These are phyloP conservation scores for Pegoplata infirma DNA, from an alignment of 2,888 invertebrate genomes.

Conservation along the genomic window DNA sequence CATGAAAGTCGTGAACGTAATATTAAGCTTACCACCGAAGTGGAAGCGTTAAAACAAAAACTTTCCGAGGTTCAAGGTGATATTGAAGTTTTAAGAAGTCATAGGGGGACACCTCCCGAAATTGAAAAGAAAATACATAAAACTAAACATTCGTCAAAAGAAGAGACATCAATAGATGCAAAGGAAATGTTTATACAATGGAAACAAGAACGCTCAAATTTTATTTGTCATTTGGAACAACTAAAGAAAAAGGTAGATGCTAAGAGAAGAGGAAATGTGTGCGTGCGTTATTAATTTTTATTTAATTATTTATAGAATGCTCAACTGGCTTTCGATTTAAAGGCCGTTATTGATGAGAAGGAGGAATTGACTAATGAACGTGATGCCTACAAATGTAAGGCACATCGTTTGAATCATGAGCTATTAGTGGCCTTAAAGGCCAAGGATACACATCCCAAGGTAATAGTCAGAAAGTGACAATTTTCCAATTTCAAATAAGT, in stretches of 20 bases:
- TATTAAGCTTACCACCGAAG: conserved; percentile 80
- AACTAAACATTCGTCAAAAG: conserved; percentile 28
- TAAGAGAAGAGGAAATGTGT: background rate
- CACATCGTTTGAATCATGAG: conserved; percentile 89
- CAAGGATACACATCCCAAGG: conserved; percentile 75
- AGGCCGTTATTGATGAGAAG: conserved; percentile 89
- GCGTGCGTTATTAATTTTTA: background rate
- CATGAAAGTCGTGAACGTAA: conserved; percentile 82
- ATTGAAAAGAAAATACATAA: conserved; percentile 21
- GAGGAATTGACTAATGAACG: conserved; percentile 89
- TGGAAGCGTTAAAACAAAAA: conserved; percentile 85
- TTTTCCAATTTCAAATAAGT: too few relatives aligned
- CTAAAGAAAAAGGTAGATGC: conserved; percentile 71
- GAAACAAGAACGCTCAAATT: conserved; percentile 75
- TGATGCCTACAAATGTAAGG: conserved; percentile 90
- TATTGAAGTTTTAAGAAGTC: conserved; percentile 81
- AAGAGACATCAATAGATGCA: conserved; percentile 26
- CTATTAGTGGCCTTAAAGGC: conserved; percentile 83
- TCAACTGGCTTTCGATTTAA: conserved; percentile 87
- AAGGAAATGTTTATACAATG: conserved; percentile 67
- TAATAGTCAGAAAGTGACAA: too few relatives aligned
- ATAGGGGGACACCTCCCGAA: conserved; percentile 16
- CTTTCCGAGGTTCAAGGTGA: conserved; percentile 85
- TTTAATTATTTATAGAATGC: conserved; percentile 80
- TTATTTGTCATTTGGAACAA: conserved; percentile 76